Percentiles rank a stretch among this genome's conserved stretches.
These are phyloP conservation scores for Eptatretus atami DNA, from an alignment of 2,797 vertebrate species.

Conservation along the genomic window DNA sequence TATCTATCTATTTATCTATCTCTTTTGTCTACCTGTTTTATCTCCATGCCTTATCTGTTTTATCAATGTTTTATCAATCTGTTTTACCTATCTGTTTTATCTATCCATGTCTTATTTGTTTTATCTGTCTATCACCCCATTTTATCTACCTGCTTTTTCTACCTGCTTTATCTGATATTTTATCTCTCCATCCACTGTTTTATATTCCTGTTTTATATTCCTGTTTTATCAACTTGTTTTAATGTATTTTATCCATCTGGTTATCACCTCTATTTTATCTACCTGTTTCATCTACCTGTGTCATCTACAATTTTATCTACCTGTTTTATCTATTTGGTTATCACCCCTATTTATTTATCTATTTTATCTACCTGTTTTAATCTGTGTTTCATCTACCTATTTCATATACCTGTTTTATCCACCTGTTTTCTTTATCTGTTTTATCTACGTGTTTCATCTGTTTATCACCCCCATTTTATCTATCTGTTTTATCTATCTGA, in stretches of 20 bases:
- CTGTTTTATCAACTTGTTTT: background rate
- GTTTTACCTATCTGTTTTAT: background rate
- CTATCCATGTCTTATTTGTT: background rate
- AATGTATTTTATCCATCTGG: background rate
- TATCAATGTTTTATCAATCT: background rate
- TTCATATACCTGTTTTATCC: background rate
- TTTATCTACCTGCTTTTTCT: background rate
- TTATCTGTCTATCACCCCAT: background rate
- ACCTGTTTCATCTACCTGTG: background rate
- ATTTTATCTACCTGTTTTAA: background rate
- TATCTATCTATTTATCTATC: background rate
- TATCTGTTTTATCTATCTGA: background rate
- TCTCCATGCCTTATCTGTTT: background rate
- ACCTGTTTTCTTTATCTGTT: background rate
- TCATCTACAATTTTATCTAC: background rate
- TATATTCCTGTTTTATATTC: background rate
- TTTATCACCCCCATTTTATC: background rate
- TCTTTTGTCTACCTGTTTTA: background rate
- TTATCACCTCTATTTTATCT: background rate
- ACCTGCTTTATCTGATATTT: background rate
- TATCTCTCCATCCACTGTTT: background rate
- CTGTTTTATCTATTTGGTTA: background rate
- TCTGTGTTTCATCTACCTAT: background rate
- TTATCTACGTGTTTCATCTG: background rate
- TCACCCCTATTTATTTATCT: background rate